Conservation (phyloP, 2,888 invertebrate genomes). For the Elgonia sp. region DNA sequence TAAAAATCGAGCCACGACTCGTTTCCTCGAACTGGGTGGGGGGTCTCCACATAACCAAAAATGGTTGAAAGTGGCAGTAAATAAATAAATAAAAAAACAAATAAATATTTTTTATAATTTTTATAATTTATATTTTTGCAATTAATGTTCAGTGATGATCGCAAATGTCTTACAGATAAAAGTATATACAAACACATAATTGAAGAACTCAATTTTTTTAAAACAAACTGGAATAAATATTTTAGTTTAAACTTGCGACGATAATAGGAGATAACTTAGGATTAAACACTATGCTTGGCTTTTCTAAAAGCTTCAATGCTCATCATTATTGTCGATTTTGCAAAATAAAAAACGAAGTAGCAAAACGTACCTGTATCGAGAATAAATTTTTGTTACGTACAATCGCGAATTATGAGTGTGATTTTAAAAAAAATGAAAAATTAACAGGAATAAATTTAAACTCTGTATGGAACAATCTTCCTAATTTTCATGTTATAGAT, state of each 20-base stretch:
- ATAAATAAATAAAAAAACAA: too few species aligned
- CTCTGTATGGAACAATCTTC: conserved; percentile 39
- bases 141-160: conserved; percentile 42
- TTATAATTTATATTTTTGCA: too few species aligned
- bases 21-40: too few species aligned
- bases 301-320: conserved; percentile 8
- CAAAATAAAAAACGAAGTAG: background rate
- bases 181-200: conserved; percentile 36
- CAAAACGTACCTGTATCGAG: background rate
- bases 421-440: conserved; percentile 4
- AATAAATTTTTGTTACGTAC: conserved; percentile 26
- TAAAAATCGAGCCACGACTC: too few species aligned
- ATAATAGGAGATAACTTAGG: conserved; percentile 42
- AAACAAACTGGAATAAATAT: conserved; percentile 31
- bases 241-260: conserved; percentile 21
- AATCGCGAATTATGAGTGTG: background rate
- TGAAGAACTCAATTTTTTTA: conserved; percentile 33
- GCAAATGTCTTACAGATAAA: conserved; percentile 38
- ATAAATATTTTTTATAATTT: too few species aligned
- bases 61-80: too few species aligned
- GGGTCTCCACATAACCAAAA: too few species aligned
- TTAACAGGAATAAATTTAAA: conserved; percentile 43
- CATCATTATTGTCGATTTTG: conserved; percentile 56
- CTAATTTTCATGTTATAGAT: conserved; percentile 54
- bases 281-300: conserved; percentile 44